Evolutionary conservation across 2,113 vertebrate species (phyloP).

Genomic region (Scolopax mira): DNA sequence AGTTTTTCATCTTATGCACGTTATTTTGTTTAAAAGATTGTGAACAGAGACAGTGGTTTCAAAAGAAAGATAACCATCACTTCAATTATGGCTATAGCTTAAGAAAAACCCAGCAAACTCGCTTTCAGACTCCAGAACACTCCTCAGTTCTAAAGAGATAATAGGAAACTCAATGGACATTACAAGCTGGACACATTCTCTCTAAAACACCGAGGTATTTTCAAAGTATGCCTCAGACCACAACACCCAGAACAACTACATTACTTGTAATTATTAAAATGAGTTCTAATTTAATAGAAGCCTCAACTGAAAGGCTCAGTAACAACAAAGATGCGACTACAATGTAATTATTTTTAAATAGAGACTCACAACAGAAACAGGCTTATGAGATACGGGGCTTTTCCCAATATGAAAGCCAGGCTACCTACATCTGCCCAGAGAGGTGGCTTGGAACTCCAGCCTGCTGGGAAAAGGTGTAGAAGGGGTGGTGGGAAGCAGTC

Average conservation of each 20-base stretch:
- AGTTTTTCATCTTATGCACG: not conserved
- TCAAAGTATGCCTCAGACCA: not conserved
- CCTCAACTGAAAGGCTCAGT: not conserved
- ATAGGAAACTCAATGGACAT: not conserved
- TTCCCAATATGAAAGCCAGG: not conserved
- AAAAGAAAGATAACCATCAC: not conserved
- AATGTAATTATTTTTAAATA: not conserved
- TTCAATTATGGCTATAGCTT: not conserved
- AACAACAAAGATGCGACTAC: not conserved
- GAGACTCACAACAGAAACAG: not conserved
- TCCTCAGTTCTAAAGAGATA: not conserved
- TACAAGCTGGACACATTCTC: not conserved
- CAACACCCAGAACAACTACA: not conserved
- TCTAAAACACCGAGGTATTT: not conserved
- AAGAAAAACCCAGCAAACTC: not conserved
- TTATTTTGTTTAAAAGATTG: not conserved
- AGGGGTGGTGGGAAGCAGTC: not conserved
- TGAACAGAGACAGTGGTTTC: not conserved
- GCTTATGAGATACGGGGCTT: not conserved
- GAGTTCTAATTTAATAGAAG: not conserved
- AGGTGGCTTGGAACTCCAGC: not conserved
- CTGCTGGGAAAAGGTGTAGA: not conserved
- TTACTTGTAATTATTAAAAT: not conserved
- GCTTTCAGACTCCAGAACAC: not conserved
- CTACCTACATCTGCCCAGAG: accelerated